Evolutionary conservation across 2,113 vertebrate species (phyloP), one percentile per base, ranked within the genome.

Genomic region (Lycocorax pyrrhopterus): DNA sequence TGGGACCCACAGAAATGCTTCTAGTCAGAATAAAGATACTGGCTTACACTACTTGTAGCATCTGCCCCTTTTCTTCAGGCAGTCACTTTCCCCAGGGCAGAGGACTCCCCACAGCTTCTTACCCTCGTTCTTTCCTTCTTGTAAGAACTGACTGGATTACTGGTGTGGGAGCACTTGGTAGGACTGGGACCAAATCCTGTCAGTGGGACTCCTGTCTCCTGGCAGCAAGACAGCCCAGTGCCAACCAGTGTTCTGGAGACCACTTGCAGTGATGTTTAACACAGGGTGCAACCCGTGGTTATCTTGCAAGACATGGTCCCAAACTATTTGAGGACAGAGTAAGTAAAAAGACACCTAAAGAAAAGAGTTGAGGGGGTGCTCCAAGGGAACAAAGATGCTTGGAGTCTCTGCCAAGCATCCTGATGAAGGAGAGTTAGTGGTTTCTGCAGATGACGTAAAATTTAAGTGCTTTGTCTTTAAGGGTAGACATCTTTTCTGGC

Each of bases 371-470:
- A 69, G 13, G 37, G 9, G 3, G 3, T 71, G 23, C 41, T 87
- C 6, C 55, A 58, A 44, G 55, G 64, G 16, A 78, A 9, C 0
- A 1, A 58, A 67, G 39, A 43, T 1, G 1, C 19, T 1, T 35
- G 41, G 25, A 5, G 8, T 62, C 51, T 81, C 87, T 89, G 81
- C 56, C 60, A 63, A 21, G 37, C 49, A 26, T 71, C n/a, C 46
- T 39, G 20, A 44, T 84, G 41, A 49, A 78, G 55, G 26, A 68
- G 41, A 71, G n/a, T 47, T 72, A 66, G 41, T 86, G 32, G 19
- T 84, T 87, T 87, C 60, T 84, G 64, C 39, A 78, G 74, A n/a
- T 1, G 1, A 30, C 19, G 4, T 59, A 56, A 51, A 83, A 59
- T 10, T 25, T 22, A 20, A 82, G 32, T 73, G 30, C 18, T 76